Evolutionary conservation across 2,888 invertebrate genomes (phyloP).

Genomic region (Drosophila lutescens): DNA sequence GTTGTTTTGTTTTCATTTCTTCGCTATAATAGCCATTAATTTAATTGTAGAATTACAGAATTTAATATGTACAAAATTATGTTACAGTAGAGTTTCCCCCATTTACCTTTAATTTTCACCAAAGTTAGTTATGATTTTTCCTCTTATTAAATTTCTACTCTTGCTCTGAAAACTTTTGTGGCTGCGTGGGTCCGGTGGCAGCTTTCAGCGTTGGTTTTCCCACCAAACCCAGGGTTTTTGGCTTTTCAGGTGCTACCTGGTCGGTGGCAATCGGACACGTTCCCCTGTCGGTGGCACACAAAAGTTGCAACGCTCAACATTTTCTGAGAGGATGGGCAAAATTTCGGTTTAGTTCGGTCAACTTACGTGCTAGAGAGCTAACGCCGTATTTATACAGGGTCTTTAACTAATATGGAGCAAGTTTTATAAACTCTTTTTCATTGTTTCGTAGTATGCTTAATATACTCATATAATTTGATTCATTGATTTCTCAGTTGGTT

Average conservation of each 20-base stretch:
- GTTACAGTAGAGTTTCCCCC: constrained; percentile 58
- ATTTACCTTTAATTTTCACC: constrained; percentile 58
- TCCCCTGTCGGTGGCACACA: constrained; percentile 33
- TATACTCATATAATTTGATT: constrained; percentile 20
- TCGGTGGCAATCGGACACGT: constrained; percentile 63
- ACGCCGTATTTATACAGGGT: constrained; percentile 66
- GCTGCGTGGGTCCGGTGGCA: constrained; percentile 44
- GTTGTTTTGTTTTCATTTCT: constrained; percentile 39
- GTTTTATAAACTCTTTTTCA: constrained; percentile 66
- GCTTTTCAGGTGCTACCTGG: constrained; percentile 54
- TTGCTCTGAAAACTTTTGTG: constrained; percentile 52
- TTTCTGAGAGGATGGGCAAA: constrained; percentile 16
- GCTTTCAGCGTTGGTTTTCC: constrained; percentile 7
- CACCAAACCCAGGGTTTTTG: neutral
- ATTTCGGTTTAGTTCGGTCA: constrained; percentile 32
- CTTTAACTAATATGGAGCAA: constrained; percentile 51
- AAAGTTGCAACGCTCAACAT: constrained; percentile 42
- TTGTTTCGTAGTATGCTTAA: constrained; percentile 43
- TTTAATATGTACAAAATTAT: constrained; percentile 77
- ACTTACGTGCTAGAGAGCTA: constrained; percentile 68
- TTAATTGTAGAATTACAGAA: constrained; percentile 66
- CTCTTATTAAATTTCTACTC: constrained; percentile 32
- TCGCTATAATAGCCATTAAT: constrained; percentile 39
- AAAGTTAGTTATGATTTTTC: constrained; percentile 53
- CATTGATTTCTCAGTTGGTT: constrained; percentile 50